phyloP scores from a whole-genome alignment of 1,140 invertebrate species.

The Zaprionus gabonicus region DNA sequence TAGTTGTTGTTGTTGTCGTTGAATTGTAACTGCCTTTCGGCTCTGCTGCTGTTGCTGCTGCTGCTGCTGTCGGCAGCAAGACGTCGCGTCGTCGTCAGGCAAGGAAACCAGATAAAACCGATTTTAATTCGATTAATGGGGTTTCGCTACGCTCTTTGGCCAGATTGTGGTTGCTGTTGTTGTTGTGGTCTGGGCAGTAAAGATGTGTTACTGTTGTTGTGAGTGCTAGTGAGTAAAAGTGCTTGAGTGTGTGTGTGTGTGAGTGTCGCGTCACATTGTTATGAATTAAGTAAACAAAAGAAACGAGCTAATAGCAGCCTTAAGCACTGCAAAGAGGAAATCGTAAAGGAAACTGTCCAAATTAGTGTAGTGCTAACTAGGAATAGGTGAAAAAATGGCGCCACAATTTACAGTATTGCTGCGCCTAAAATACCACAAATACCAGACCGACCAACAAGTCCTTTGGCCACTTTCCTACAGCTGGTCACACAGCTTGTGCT shows the following conservation, averaged over 20 bases:
- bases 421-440: slow-evolving; percentile 26
- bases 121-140: slow-evolving; percentile 82
- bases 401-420: not conserved
- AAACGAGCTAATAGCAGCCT: slow-evolving; percentile 68
- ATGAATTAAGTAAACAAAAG: slow-evolving; percentile 69
- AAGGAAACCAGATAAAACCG: slow-evolving; percentile 84
- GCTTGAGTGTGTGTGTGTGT: slow-evolving; percentile 10
- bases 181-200: slow-evolving; percentile 51
- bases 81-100: slow-evolving; percentile 36
- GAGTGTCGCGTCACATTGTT: slow-evolving; percentile 45
- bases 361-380: slow-evolving; percentile 21
- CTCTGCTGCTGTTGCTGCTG: slow-evolving; percentile 22
- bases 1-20: slow-evolving; percentile 9
- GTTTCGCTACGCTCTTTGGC: slow-evolving; percentile 64
- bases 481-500: slow-evolving; percentile 17
- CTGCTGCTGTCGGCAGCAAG: slow-evolving; percentile 20
- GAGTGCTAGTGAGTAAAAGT: slow-evolving; percentile 1
- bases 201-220: slow-evolving; percentile 55
- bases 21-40: slow-evolving; percentile 39
- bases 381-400: slow-evolving; percentile 38
- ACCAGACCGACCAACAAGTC: slow-evolving; percentile 1
- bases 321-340: slow-evolving; percentile 38
- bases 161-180: slow-evolving; percentile 40
- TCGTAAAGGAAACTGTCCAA: slow-evolving; percentile 11
- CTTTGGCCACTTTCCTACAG: not conserved